Conservation (phyloP, 2,113 vertebrate species). For the Mungos mungo region DNA sequence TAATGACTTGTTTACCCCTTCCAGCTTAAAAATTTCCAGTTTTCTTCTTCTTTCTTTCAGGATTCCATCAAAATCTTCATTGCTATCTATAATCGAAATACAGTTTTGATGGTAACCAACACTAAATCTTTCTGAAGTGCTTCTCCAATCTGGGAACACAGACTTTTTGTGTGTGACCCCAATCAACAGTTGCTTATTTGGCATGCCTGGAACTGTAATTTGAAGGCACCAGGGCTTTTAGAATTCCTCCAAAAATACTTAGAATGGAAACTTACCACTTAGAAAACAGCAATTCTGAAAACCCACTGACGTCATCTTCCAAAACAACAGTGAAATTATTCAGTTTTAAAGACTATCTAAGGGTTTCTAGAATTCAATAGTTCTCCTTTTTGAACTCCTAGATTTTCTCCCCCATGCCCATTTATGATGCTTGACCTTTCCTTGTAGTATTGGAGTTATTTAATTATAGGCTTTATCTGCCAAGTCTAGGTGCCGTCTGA, state of each 20-base stretch:
- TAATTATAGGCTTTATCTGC: not conserved
- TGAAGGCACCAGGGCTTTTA: constrained; percentile 23
- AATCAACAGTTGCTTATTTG: constrained; percentile 30
- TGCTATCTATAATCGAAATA: not conserved
- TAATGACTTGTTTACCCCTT: not conserved
- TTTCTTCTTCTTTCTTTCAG: not conserved
- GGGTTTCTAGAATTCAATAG: not conserved
- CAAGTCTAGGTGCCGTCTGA: not conserved
- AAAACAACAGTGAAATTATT: not conserved
- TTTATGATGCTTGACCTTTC: not conserved
- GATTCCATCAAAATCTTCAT: not conserved
- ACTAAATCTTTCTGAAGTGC: not conserved
- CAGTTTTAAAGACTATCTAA: not conserved
- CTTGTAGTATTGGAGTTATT: not conserved
- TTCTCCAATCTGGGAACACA: constrained; percentile 10
- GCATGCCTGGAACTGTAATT: not conserved
- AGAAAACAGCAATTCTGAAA: constrained; percentile 27
- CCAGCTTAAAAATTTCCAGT: not conserved
- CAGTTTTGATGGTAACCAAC: not conserved
- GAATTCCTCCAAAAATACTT: constrained; percentile 24
- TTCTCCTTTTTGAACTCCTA: not conserved
- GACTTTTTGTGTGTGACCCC: not conserved
- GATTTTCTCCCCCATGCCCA: not conserved
- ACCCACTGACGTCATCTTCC: not conserved
- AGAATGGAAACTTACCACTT: constrained; percentile 17